Evolutionary conservation across 2,113 vertebrate species (phyloP), one percentile per base, ranked within the genome.

Genomic region (Monopterus albus): DNA sequence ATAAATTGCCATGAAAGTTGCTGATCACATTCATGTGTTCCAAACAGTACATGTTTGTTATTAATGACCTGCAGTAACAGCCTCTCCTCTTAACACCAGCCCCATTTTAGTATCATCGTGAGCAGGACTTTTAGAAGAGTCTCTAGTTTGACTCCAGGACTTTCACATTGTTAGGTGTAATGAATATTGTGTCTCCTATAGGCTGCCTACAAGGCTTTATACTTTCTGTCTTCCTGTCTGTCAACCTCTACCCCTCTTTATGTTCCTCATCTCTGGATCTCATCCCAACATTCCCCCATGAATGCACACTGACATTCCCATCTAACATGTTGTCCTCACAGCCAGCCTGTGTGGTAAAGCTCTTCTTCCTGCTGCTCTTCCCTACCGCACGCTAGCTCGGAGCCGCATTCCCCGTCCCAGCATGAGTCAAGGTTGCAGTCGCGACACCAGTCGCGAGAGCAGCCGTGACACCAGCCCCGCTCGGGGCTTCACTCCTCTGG

Each of bases 391-490:
- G 91, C 96, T 96, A 99, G 97, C 96, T 95, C 95, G 97, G 97
- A 98, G 96, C 95, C 97, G 98, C 89, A 98, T 99, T 90, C 97
- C 98, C 83, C 95, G 98, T 83, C 98, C 97, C 94, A 99, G 98
- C 96, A 96, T 98, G 96, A 99, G 97, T 96, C 97, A 98, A 94
- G 97, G 97, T 91, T 99, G 98, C 94, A 99, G 98, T 94, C 97
- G 97, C 90, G 96, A 99, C 94, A 96, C 97, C 92, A 99, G 97
- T 95, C 96, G 98, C 90, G 98, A 99, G 94, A 99, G 97, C 96
- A 99, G 98, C 94, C 96, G 97, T 23, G 98, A 99, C 95, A 97
- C 97, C 88, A 99, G 98, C 94, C 98, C 98, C 78, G 95, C 97
- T 91, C 94, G 98, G 95, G 96, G 97, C 94, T 99, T 99, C 75